phyloP scores from a whole-genome alignment of 2,113 vertebrate species.

The Grantiella picta region DNA sequence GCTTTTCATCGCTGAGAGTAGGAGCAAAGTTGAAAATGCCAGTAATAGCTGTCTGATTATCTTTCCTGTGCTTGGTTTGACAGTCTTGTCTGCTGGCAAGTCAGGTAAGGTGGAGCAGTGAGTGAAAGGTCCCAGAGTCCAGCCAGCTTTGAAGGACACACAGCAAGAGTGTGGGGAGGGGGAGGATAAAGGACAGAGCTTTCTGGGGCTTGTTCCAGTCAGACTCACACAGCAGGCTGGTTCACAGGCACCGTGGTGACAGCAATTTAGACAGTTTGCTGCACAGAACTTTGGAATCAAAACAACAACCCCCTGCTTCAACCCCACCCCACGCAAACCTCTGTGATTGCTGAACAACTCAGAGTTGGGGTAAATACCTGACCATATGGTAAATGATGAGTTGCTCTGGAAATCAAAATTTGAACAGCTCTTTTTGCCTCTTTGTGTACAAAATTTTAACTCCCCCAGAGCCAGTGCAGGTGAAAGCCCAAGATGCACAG shows the following conservation, averaged over 20 bases:
- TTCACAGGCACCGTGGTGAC: neutral
- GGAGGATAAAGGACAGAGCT: neutral
- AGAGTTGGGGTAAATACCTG: conserved; percentile 34
- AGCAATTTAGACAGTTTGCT: neutral
- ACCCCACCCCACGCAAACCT: neutral
- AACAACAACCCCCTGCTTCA: neutral
- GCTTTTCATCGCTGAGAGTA: conserved; percentile 32
- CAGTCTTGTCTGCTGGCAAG: neutral
- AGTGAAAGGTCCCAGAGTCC: neutral
- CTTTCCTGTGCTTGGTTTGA: neutral
- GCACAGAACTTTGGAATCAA: conserved; percentile 26
- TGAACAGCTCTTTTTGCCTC: neutral
- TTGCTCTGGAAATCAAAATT: conserved; percentile 43
- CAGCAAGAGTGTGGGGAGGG: neutral
- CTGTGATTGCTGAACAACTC: neutral
- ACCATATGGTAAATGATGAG: conserved; percentile 47
- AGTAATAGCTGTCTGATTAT: neutral
- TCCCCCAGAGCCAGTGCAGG: neutral
- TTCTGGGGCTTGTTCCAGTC: neutral
- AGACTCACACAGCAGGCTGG: neutral
- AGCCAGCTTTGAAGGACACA: neutral
- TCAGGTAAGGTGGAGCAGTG: neutral
- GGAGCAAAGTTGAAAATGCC: neutral
- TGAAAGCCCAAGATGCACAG: neutral
- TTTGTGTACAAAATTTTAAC: conserved; percentile 18